Conservation (phyloP, 2,797 vertebrate genomes). For the Falco concolor region DNA sequence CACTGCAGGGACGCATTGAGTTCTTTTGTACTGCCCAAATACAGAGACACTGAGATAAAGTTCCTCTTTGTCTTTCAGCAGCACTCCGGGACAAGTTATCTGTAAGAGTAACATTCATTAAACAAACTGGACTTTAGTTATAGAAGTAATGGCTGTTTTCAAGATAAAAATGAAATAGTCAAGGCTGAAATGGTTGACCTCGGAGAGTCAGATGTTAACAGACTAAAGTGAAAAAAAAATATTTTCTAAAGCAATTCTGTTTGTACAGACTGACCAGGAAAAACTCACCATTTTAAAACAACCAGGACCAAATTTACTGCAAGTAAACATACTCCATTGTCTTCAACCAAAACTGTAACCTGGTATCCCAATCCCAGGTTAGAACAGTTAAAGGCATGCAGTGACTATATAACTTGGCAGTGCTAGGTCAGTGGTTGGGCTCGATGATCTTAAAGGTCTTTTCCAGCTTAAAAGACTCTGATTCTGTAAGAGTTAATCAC, state of each 20-base stretch:
- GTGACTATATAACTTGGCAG: background rate
- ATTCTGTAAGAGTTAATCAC: background rate
- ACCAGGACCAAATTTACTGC: background rate
- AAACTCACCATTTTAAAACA: constrained; percentile 8
- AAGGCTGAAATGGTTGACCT: background rate
- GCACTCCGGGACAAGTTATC: constrained; percentile 87
- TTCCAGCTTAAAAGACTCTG: too few relatives aligned
- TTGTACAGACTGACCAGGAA: background rate
- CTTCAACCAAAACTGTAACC: background rate
- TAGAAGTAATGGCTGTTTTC: background rate
- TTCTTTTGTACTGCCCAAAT: constrained; percentile 88
- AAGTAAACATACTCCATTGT: background rate
- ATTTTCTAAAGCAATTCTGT: background rate
- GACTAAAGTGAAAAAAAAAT: background rate
- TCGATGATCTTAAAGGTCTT: too few relatives aligned
- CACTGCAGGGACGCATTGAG: constrained; percentile 77
- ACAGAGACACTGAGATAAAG: constrained; percentile 87
- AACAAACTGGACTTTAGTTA: background rate
- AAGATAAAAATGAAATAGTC: constrained; percentile 29
- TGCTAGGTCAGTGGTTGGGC: too few relatives aligned
- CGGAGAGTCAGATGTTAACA: background rate
- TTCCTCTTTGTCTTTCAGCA: constrained; percentile 78
- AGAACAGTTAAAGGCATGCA: background rate
- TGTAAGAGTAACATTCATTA: constrained; percentile 65
- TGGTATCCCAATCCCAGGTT: background rate